These are phyloP conservation scores for Amphipoea oculea DNA, from an alignment of 2,888 invertebrate species.

Conservation along the genomic window DNA sequence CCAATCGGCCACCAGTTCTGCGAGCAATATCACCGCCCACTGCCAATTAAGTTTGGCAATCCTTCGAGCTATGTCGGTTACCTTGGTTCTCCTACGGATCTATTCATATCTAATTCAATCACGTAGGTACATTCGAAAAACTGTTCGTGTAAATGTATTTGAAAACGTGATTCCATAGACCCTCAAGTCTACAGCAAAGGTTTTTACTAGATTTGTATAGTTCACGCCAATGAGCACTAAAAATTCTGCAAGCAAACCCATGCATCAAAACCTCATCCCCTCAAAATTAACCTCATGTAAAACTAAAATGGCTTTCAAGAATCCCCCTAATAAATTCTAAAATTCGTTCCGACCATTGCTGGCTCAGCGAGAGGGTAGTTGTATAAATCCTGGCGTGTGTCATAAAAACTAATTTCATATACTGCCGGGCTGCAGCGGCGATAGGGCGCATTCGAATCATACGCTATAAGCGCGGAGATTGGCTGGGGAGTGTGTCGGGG, in stretches of 20 bases:
- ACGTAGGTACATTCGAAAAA: too few relatives aligned
- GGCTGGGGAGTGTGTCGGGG: constrained; percentile 2
- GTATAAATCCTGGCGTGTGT: constrained; percentile 57
- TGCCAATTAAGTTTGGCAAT: too few relatives aligned
- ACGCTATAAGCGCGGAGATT: constrained; percentile 41
- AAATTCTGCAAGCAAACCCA: constrained; percentile 15
- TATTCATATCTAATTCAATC: too few relatives aligned
- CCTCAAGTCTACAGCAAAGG: neutral
- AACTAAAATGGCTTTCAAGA: constrained; percentile 55
- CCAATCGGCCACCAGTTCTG: too few relatives aligned
- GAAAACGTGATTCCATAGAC: neutral
- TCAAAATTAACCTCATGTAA: constrained; percentile 50
- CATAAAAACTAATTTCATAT: constrained; percentile 69
- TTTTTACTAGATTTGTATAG: neutral
- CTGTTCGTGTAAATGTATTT: neutral
- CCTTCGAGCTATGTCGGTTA: too few relatives aligned
- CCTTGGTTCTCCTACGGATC: too few relatives aligned
- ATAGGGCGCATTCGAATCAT: constrained; percentile 53
- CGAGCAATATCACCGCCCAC: too few relatives aligned
- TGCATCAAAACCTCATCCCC: constrained; percentile 28
- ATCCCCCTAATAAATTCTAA: constrained; percentile 61
- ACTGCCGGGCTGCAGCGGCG: constrained; percentile 42
- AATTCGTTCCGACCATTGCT: constrained; percentile 49
- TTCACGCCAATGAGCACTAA: constrained; percentile 7
- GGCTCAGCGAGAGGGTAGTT: constrained; percentile 59